These are phyloP conservation scores for Tachyglossus aculeatus DNA, from an alignment of 2,797 vertebrate genomes.

Conservation along the genomic window DNA sequence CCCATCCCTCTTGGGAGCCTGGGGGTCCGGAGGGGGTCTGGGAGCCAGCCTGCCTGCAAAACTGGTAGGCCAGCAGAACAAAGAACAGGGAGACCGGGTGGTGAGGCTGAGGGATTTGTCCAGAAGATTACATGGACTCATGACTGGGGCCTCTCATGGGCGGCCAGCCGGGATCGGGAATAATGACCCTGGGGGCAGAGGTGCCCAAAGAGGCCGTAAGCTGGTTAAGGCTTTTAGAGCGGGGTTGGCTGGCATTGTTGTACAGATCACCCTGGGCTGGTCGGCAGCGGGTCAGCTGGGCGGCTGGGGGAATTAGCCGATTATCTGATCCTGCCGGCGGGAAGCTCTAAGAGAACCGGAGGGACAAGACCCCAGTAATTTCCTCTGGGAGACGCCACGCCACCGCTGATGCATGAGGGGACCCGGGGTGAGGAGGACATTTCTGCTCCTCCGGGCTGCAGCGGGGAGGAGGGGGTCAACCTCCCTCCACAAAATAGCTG, in stretches of 20 bases:
- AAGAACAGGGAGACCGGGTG: too few relatives aligned
- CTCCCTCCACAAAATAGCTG: too few relatives aligned
- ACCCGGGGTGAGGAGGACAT: not conserved
- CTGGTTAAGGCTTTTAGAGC: conserved; percentile 28
- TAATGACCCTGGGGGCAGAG: not conserved
- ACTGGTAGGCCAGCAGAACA: too few relatives aligned
- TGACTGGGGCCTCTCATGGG: rapidly evolving
- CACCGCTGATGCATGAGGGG: not conserved
- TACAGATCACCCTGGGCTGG: not conserved
- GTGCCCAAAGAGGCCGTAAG: not conserved
- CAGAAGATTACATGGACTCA: rapidly evolving
- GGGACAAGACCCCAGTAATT: not conserved
- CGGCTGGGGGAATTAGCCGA: not conserved
- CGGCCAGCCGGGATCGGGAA: not conserved
- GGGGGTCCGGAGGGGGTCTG: too few relatives aligned
- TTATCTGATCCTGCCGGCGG: not conserved
- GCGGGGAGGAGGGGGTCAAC: too few relatives aligned
- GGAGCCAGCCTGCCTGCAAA: too few relatives aligned
- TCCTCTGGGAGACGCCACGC: not conserved
- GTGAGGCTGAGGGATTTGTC: not conserved
- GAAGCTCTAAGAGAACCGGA: not conserved
- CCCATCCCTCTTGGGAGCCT: too few relatives aligned
- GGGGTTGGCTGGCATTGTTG: not conserved
- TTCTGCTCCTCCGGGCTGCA: too few relatives aligned
- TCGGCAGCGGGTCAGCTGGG: rapidly evolving